Evolutionary conservation across 2,888 invertebrate genomes (phyloP).

Genomic region (Rotaria socialis): DNA sequence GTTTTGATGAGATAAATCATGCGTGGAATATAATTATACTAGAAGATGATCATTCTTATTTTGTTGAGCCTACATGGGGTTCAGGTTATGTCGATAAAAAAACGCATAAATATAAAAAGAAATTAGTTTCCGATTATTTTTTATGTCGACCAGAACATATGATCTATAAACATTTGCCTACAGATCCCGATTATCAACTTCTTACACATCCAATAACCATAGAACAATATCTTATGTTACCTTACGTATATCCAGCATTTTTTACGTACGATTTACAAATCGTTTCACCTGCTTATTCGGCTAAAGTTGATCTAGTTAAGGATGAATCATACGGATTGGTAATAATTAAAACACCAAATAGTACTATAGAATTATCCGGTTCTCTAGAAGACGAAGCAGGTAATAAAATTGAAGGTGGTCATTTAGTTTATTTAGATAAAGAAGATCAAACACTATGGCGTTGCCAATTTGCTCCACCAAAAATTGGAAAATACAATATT

Average conservation of each 20-base stretch:
- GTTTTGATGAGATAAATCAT: background rate
- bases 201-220: background rate
- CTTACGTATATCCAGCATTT: background rate
- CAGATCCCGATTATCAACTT: background rate
- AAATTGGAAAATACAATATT: background rate
- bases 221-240: background rate
- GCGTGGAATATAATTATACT: slow-evolving; percentile 43
- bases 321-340: background rate
- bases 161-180: background rate
- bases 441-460: background rate
- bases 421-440: background rate
- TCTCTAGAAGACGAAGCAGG: background rate
- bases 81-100: background rate
- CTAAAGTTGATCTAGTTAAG: background rate
- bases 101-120: background rate
- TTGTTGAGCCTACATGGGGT: slow-evolving; percentile 40
- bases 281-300: background rate
- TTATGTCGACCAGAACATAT: background rate
- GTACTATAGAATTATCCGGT: background rate
- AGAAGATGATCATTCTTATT: background rate
- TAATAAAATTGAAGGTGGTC: background rate
- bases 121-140: background rate
- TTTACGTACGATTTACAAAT: background rate
- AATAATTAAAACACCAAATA: background rate
- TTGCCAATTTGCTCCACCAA: slow-evolving; percentile 1